Percentiles rank a stretch among this genome's conserved stretches.
Evolutionary conservation across 2,113 vertebrate genomes (phyloP).

Genomic region (Scolopax mira): DNA sequence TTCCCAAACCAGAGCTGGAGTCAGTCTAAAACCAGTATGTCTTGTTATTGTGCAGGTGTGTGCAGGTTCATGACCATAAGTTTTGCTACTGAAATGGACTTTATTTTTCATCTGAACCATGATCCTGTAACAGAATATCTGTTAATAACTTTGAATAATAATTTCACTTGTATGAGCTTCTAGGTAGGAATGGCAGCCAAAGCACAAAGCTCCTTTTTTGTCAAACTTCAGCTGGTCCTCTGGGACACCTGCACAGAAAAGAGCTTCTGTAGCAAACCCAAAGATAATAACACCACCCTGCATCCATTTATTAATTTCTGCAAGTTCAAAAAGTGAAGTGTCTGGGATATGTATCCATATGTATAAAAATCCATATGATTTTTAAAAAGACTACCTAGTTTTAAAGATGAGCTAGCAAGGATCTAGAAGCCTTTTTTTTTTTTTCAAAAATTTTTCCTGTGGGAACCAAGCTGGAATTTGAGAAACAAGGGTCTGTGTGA

Average conservation of each 20-base stretch:
- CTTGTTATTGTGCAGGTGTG: conserved; percentile 59
- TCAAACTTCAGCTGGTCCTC: not conserved
- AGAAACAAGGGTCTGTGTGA: not conserved
- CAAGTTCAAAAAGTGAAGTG: not conserved
- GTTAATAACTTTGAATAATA: conserved; percentile 69
- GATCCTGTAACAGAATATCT: conserved; percentile 68
- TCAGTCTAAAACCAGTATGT: not conserved
- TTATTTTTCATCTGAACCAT: conserved; percentile 39
- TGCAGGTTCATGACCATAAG: conserved; percentile 19
- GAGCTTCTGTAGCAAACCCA: not conserved
- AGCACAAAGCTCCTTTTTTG: conserved; percentile 29
- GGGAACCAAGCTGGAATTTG: not conserved
- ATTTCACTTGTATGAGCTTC: conserved; percentile 21
- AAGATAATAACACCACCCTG: not conserved
- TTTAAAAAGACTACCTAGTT: not conserved
- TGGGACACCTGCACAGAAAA: conserved; percentile 43
- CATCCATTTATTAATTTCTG: not conserved
- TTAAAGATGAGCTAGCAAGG: not conserved
- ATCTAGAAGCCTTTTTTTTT: not conserved
- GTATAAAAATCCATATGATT: too few relatives aligned
- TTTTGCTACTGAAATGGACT: conserved; percentile 19
- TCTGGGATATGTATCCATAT: not conserved
- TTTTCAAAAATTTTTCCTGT: not conserved
- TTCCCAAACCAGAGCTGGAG: conserved; percentile 3
- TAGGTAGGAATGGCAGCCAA: not conserved